A percentile compares a stretch with the other conserved stretches of the same genome.
phyloP scores from a whole-genome alignment of 2,888 invertebrate species.

The Harpagoxenus sublaevis region DNA sequence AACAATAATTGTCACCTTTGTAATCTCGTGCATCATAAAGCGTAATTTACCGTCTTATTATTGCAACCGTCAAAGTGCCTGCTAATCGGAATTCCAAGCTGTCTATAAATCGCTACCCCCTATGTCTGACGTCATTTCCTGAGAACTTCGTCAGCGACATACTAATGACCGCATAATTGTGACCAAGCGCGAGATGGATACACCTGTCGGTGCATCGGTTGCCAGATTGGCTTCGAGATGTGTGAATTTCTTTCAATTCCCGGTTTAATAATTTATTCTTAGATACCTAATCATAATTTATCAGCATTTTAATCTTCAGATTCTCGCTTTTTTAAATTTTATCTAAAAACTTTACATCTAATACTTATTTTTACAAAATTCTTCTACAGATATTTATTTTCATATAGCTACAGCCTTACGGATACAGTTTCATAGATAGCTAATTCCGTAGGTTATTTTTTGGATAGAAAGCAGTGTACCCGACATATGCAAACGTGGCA shows the following conservation, averaged over 20 bases:
- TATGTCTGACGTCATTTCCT: constrained; percentile 79
- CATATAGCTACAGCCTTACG: background rate
- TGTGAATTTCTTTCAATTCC: constrained; percentile 41
- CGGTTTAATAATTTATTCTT: constrained; percentile 38
- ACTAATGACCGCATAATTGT: constrained; percentile 76
- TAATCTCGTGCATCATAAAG: constrained; percentile 9
- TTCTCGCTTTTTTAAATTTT: background rate
- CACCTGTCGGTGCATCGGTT: constrained; percentile 34
- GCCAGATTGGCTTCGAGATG: constrained; percentile 32
- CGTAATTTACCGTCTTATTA: constrained; percentile 12
- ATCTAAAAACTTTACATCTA: background rate
- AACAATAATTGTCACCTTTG: constrained; percentile 33
- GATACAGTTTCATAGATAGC: background rate
- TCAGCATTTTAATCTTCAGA: background rate
- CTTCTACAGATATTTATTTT: background rate
- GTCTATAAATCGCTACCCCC: constrained; percentile 70
- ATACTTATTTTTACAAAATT: background rate
- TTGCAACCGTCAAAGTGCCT: constrained; percentile 55
- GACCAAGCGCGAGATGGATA: constrained; percentile 51
- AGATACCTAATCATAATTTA: background rate
- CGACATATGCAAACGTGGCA: constrained; percentile 10
- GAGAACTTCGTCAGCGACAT: constrained; percentile 72
- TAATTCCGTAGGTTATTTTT: background rate
- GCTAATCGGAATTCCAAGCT: constrained; percentile 72
- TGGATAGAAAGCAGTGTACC: background rate